These are phyloP conservation scores for Plusia festucae DNA, from an alignment of 2,888 invertebrate species.

Conservation along the genomic window DNA sequence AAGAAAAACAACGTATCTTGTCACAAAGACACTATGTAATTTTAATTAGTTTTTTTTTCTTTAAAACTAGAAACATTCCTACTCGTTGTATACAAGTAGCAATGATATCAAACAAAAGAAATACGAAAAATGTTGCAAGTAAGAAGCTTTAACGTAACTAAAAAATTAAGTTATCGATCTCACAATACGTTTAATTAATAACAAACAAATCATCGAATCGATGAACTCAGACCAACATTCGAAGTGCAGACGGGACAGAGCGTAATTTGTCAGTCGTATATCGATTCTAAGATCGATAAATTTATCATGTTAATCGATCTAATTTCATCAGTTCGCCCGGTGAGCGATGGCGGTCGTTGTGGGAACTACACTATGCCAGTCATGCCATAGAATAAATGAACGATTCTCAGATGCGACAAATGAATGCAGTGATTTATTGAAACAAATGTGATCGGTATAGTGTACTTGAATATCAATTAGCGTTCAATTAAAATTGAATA, in stretches of 20 bases:
- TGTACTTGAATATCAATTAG: slow-evolving; percentile 1
- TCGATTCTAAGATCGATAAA: slow-evolving; percentile 80
- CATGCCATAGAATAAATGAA: slow-evolving; percentile 75
- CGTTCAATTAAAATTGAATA: neutral
- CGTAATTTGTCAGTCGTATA: slow-evolving; percentile 86
- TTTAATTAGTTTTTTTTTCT: too few relatives aligned
- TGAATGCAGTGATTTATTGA: slow-evolving; percentile 41
- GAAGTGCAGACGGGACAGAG: slow-evolving; percentile 76
- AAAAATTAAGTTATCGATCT: slow-evolving; percentile 4
- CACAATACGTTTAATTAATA: slow-evolving; percentile 21
- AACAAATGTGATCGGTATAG: slow-evolving; percentile 8
- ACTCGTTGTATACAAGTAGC: too few relatives aligned
- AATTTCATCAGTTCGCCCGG: slow-evolving; percentile 85
- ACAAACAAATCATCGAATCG: slow-evolving; percentile 49
- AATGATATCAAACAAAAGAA: neutral
- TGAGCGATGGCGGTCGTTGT: slow-evolving; percentile 85
- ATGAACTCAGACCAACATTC: slow-evolving; percentile 57
- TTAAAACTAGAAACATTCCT: too few relatives aligned
- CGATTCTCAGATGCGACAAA: slow-evolving; percentile 46
- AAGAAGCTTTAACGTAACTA: neutral
- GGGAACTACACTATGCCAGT: slow-evolving; percentile 87
- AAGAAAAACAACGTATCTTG: too few relatives aligned
- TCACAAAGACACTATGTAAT: too few relatives aligned
- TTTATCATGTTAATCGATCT: slow-evolving; percentile 89
- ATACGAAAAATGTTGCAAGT: neutral